Percentiles rank a stretch among this genome's conserved stretches.
These are phyloP conservation scores for Ahaetulla prasina DNA, from an alignment of 2,113 vertebrate genomes.

Conservation along the genomic window DNA sequence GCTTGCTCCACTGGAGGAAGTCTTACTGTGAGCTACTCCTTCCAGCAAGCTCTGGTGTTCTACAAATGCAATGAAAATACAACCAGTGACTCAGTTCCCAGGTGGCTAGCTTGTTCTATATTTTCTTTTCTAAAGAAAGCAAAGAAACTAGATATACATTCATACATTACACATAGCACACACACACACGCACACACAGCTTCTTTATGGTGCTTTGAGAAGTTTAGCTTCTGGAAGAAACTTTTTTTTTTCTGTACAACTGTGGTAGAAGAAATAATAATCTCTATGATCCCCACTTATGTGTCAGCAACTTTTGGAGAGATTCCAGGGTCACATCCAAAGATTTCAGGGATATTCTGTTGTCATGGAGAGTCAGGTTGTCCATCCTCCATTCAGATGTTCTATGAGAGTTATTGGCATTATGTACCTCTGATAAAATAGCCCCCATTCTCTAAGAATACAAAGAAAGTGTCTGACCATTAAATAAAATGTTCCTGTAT, in stretches of 20 bases:
- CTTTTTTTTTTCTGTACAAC: not conserved
- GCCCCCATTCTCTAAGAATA: not conserved
- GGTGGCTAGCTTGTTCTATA: not conserved
- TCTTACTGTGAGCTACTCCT: not conserved
- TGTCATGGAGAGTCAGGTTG: not conserved
- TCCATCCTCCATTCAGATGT: not conserved
- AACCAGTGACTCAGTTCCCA: not conserved
- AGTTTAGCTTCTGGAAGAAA: not conserved
- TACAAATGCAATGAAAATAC: not conserved
- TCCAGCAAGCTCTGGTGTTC: not conserved
- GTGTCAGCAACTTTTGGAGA: not conserved
- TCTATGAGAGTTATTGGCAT: not conserved
- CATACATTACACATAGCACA: not conserved
- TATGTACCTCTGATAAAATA: not conserved
- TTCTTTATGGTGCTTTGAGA: not conserved
- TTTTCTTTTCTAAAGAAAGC: conserved; percentile 32
- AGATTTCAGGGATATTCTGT: not conserved
- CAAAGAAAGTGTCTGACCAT: not conserved
- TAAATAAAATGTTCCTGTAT: not conserved
- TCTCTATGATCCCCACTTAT: not conserved
- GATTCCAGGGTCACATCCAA: not conserved
- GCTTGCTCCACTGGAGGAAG: not conserved
- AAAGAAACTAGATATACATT: conserved; percentile 31
- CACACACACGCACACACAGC: no score
- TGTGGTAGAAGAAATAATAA: not conserved